Base-by-base conservation (phyloP, 2,888 invertebrate genomes). In the Caenorhabditis sp. region DNA sequence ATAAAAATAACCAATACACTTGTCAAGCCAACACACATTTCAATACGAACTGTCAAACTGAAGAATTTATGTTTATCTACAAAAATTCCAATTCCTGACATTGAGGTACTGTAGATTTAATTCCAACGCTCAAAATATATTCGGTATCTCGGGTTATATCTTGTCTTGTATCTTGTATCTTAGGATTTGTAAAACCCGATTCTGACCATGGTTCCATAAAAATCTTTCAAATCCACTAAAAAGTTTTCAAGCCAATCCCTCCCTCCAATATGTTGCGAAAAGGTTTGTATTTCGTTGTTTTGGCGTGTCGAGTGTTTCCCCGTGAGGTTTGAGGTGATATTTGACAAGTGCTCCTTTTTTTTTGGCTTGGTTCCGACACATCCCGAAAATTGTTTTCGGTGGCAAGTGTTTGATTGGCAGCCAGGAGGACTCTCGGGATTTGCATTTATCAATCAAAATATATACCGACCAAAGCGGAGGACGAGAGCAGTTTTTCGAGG, bases 351-450 rank as follows among this genome's bases (percentile, higher is more conserved):
- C 66, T 57, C 58, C 63, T 50, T 23, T 27, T 53, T 26, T 38
- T 21, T 52, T 23, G 21, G 3, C 12, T 21, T 31, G 4, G 5
- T 23, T 23, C 27, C 56, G 23, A 52, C 52, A 52, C 4, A 20
- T 4, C 50, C 61, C n/a, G 26, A 43, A 65, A 71, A 71, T 71
- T 71, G 70, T 71, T 71, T 71, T 71, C 64, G 66, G 63, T 67
- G 66, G 53, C 66, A 71, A 71, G 70, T 71, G 67, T 71, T 71
- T 71, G 70, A 71, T 71, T 71, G 70, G 70, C 70, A 70, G 70
- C 49, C 61, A 59, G 53, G 53, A 38, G 26, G 57, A 17, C 70
- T 67, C 70, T 59, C 20, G 70, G 70, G 70, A 63, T 60, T 70
- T 50, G 65, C 64, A 70, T 70, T 70, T 70, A 70, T 70, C 70